Evolutionary conservation across 2,113 vertebrate genomes (phyloP), one percentile per base, ranked within the genome.

Genomic region (Labeo rohita): DNA sequence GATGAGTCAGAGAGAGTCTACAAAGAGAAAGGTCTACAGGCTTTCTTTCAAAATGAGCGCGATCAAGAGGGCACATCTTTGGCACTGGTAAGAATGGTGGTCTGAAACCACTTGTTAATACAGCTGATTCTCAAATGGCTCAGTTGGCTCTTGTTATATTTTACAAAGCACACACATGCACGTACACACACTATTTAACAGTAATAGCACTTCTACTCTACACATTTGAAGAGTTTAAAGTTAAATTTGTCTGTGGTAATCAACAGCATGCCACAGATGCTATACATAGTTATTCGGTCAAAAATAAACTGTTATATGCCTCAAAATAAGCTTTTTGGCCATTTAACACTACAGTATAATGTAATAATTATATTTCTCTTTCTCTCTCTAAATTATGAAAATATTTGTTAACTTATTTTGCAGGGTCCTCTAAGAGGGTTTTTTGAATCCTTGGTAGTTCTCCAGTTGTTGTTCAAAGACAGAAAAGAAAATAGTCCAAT

Each of bases 371-470:
- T 23, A 4, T 21, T 4, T 43, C 36, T 70, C 8, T 21, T 15
- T 43, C 63, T 7, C 16, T 56, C 7, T 56, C 49, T 50, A 11
- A 66, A 6, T 34, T 34, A 15, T 6, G 2, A 0, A 7, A 68
- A 68, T 34, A 15, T 36, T 8, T 39, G 28, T 78, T 16, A 0
- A 8, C 6, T 78, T 80, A 23, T 61, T 59, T n/a, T 80, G 79
- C 88, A 97, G 96, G 95, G 95, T 84, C 95, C 95, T 76, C 85
- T 97, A 88, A 96, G 94, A 87, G 85, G 90, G 80, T 96, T 97
- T 91, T 91, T 96, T 86, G 93, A 96, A 95, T 95, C 94, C 13
- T 88, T 97, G 70, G 95, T 95, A 45, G 93, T 93, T 87, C 93
- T 97, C n/a, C 95, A 97, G 9, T 5, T 45, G 68, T 9, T 2